These are phyloP conservation scores for Epistrophe grossulariae DNA, from an alignment of 2,888 invertebrate genomes.

Conservation along the genomic window DNA sequence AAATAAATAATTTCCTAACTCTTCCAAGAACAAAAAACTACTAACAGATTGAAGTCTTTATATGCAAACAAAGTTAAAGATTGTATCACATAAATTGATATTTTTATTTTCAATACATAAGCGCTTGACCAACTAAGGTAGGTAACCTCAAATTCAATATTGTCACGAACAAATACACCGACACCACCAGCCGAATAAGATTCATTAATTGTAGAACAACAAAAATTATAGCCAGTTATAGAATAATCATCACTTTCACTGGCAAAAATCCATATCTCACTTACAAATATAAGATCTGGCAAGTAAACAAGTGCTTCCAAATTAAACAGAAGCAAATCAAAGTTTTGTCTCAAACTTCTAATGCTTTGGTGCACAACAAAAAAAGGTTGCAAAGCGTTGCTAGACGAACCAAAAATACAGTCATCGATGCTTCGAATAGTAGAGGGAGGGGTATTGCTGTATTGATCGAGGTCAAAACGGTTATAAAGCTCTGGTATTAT, in stretches of 20 bases:
- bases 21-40: background rate
- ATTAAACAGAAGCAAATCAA: background rate
- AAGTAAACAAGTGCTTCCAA: background rate
- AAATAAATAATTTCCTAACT: background rate
- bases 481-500: no score
- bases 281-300: slow-evolving; percentile 8
- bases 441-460: background rate
- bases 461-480: background rate
- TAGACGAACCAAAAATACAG: no score
- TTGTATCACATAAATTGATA: background rate
- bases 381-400: no score
- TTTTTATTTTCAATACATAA: background rate
- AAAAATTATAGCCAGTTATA: slow-evolving; percentile 1
- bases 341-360: background rate
- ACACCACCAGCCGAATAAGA: background rate
- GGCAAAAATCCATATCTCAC: background rate
- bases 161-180: slow-evolving; percentile 2
- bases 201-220: background rate
- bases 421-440: background rate
- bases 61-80: background rate
- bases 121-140: background rate
- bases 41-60: background rate
- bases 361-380: slow-evolving; percentile 6
- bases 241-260: background rate
- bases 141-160: background rate